Evolutionary conservation across 2,113 vertebrate genomes (phyloP), one percentile per base, ranked within the genome.

Genomic region (Phalacrocorax carbo): DNA sequence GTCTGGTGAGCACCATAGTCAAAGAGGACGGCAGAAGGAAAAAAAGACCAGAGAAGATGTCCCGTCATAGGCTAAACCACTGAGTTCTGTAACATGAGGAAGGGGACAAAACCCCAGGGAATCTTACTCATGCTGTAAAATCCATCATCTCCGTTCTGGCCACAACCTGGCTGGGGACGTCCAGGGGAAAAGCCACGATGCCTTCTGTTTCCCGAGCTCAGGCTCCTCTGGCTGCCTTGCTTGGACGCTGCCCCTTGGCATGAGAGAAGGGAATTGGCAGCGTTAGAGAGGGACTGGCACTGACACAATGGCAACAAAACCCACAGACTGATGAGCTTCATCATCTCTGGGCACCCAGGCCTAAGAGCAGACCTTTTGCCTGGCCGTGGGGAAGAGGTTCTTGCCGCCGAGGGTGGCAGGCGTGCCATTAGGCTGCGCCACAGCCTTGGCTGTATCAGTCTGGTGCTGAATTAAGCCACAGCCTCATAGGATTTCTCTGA

Each of bases 181-280:
- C 98, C 97, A 2, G 97, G 69, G 55, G 98, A 98, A 86, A 98
- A 96, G 7, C 80, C 96, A 42, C 92, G 94, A 69, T 97, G 98
- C 70, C 97, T 98, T 65, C 98, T 98, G 97, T 94, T 98, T 32
- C 97, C 98, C 0, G 97, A 98, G 27, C 98, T 97, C 30, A 98
- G 98, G 62, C 97, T 98, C 44, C 97, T 97, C 58, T 98, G 98
- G 34, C 97, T 98, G 69, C 97, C 93, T 51, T 95, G 97, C 92
- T 98, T 99, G 81, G 97, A 81, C 30, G 95, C 78, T 52, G 97
- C 97, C 82, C 90, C 98, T 99, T 66, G 78, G 30, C 71, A 79
- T 0, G 1, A 95, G 79, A 82, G 71, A 79, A 86, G 79, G n/a
- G 88, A 90, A 68, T 61, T 40, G 26, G 32, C 55, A 46, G 54